Evolutionary conservation across 2,797 vertebrate species (phyloP).

Genomic region (Scolopax bukidnonensis): DNA sequence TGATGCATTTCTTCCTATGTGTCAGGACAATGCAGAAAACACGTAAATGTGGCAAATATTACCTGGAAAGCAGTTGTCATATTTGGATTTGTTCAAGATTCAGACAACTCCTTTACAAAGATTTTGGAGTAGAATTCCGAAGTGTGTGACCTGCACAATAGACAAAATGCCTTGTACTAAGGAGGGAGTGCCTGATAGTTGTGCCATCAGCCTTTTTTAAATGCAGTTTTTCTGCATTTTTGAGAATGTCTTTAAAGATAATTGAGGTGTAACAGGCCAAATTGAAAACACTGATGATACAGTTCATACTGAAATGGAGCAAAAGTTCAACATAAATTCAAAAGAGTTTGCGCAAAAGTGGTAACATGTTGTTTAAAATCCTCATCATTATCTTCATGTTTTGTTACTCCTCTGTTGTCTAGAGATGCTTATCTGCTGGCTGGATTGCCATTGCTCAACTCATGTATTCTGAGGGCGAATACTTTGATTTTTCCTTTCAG

Average conservation of each 20-base stretch:
- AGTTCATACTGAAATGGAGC: background rate
- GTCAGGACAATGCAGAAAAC: background rate
- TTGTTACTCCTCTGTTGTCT: background rate
- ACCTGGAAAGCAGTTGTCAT: background rate
- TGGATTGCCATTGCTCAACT: background rate
- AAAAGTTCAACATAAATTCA: background rate
- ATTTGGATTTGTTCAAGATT: background rate
- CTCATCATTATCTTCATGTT: background rate
- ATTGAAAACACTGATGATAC: background rate
- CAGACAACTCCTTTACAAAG: background rate
- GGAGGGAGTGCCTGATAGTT: background rate
- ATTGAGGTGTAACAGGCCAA: background rate
- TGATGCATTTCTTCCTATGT: background rate
- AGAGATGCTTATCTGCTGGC: background rate
- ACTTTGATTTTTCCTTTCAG: background rate
- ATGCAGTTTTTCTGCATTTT: conserved; percentile 11
- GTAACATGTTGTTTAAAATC: background rate
- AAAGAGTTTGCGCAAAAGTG: background rate
- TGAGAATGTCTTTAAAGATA: background rate
- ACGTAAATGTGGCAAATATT: background rate
- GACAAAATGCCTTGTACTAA: background rate
- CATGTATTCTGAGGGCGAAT: background rate
- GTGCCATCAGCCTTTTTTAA: background rate
- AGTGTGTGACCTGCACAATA: background rate
- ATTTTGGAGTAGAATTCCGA: background rate